phyloP scores from a whole-genome alignment of 2,888 invertebrate species.

The Noctua janthe region DNA sequence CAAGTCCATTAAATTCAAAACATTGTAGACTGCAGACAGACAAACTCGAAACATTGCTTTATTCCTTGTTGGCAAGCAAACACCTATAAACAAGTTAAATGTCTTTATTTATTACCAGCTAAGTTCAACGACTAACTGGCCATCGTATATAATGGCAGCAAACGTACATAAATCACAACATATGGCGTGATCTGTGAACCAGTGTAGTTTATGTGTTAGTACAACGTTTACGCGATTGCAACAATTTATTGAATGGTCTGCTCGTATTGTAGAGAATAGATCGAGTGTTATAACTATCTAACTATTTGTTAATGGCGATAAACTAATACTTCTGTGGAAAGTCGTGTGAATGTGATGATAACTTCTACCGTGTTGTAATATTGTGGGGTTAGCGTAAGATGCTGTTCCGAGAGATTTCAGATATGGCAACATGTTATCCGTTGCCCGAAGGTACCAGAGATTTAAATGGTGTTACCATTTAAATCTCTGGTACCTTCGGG shows the following conservation, averaged over 20 bases:
- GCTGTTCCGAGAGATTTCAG: neutral
- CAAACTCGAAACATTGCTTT: constrained; percentile 32
- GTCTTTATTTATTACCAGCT: constrained; percentile 51
- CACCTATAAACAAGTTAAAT: constrained; percentile 46
- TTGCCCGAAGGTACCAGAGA: too few relatives aligned
- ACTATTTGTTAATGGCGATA: constrained; percentile 23
- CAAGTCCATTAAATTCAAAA: constrained; percentile 8
- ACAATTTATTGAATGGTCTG: constrained; percentile 49
- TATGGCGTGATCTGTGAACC: constrained; percentile 61
- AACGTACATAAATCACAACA: constrained; percentile 52
- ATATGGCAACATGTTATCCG: neutral
- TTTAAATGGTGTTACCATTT: neutral
- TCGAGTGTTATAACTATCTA: constrained; percentile 22
- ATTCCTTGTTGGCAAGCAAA: constrained; percentile 28
- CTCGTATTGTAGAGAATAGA: constrained; percentile 28
- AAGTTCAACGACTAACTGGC: constrained; percentile 54
- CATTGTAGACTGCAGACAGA: constrained; percentile 7
- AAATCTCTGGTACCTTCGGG: neutral
- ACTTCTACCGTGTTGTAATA: constrained; percentile 13
- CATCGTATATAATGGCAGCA: constrained; percentile 49
- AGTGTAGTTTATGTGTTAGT: constrained; percentile 39
- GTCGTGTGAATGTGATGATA: constrained; percentile 18
- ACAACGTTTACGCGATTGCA: constrained; percentile 47
- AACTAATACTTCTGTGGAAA: constrained; percentile 20
- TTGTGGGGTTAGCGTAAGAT: neutral